Evolutionary conservation across 2,113 vertebrate species (phyloP), one percentile per base, ranked within the genome.

Genomic region (Piprites chloris): DNA sequence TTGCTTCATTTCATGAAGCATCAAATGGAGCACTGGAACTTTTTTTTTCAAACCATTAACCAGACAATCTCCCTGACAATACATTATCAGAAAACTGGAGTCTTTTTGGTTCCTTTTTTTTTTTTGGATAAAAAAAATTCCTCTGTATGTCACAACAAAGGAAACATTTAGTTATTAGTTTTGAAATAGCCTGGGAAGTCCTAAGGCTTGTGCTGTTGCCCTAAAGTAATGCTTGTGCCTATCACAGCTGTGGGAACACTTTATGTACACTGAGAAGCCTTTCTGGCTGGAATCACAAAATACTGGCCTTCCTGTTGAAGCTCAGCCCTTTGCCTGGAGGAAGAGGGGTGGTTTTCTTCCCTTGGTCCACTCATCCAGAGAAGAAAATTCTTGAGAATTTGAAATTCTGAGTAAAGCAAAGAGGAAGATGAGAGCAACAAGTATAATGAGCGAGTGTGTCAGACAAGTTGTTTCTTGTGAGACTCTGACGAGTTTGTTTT

Each of bases 1-100:
- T 93, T 95, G 62, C 90, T 96, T 95, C 95, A 94, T 96, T 95
- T 96, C 95, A 93, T 53, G 86, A 76, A 72, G 75, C 61, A 44
- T 89, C 77, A 94, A 96, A 97, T 88, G 88, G 71, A 85, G 85
- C 86, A 92, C 46, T 35, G 19, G 52, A 92, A 95, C 46, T 15
- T 73, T 82, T 75, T 92, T 86, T 95, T 89, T 85, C 90, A 90
- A 95, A 44, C 90, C 97, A 96, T 98, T 98, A 97, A 91, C 68
- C 87, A 97, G 75, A 74, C 77, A 95, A 72, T 91, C 63, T 92
- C 58, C 58, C 77, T 93, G 95, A 95, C 66, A 94, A 82, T 71
- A 84, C 6, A 11, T 88, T 93, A 88, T 59, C 68, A 93, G 58
- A 86, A 87, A 77, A 73, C n/a, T 41, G 46, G 39, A 77, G 30